Conservation (phyloP, 2,113 vertebrate species). For the Mobula hypostoma region DNA sequence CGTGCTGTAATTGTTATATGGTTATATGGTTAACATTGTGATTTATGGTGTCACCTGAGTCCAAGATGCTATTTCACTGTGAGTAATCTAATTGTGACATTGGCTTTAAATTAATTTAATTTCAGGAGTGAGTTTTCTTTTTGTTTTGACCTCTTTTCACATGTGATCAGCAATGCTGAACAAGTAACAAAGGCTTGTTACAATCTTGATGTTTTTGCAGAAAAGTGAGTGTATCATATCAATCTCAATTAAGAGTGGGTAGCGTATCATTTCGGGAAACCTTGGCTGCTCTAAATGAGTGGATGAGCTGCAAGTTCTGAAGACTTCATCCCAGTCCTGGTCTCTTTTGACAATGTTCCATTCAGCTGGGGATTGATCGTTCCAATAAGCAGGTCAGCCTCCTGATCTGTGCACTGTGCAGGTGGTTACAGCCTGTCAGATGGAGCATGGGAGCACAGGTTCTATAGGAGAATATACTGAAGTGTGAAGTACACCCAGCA, state of each 20-base stretch:
- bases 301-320: not conserved
- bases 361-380: constrained; percentile 8
- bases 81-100: not conserved
- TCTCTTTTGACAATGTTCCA: not conserved
- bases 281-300: not conserved
- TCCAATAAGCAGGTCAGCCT: not conserved
- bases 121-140: constrained; percentile 21
- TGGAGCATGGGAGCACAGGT: not conserved
- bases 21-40: not conserved
- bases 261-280: not conserved
- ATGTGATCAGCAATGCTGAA: constrained; percentile 5
- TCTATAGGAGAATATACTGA: not conserved
- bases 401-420: not conserved
- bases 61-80: not conserved
- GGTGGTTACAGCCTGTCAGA: not conserved
- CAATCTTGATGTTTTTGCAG: not conserved
- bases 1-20: no score
- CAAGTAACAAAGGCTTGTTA: not conserved
- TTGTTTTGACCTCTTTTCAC: constrained; percentile 15
- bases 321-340: not conserved
- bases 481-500: no score
- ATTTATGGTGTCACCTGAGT: not conserved
- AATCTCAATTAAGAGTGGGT: not conserved
- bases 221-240: not conserved
- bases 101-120: constrained; percentile 23